Conservation (phyloP, 2,113 vertebrate genomes). For the Tragelaphus buxtoni region DNA sequence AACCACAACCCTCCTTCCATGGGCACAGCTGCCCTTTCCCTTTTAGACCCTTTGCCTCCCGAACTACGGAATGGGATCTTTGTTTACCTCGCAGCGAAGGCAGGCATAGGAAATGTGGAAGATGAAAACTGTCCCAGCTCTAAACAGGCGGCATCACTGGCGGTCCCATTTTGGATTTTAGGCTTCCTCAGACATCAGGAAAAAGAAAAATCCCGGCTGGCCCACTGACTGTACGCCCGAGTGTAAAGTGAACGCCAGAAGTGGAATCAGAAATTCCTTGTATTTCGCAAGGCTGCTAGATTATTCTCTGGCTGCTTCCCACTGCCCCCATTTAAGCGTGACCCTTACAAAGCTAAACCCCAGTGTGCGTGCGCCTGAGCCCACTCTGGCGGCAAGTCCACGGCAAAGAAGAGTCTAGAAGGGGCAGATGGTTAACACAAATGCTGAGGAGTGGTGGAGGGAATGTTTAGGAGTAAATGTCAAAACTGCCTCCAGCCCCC, state of each 20-base stretch:
- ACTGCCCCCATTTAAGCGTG: not conserved
- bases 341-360: not conserved
- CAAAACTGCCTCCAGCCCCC: not conserved
- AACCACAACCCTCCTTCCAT: not conserved
- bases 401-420: not conserved
- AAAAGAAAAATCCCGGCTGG: not conserved
- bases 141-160: not conserved
- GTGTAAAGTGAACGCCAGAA: not conserved
- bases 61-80: not conserved
- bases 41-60: not conserved
- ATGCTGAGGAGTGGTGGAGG: not conserved
- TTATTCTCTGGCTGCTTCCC: not conserved
- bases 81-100: not conserved
- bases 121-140: not conserved
- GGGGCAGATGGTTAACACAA: not conserved
- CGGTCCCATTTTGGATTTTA: slow-evolving; percentile 21
- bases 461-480: not conserved
- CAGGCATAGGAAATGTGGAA: not conserved
- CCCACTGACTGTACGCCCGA: not conserved
- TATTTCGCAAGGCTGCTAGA: not conserved
- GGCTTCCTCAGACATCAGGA: not conserved
- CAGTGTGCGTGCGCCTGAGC: not conserved
- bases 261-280: not conserved
- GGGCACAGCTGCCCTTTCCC: not conserved
- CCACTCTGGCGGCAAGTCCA: not conserved